Evolutionary conservation across 2,797 vertebrate genomes (phyloP).

Genomic region (Notoglanidium macrostoma): DNA sequence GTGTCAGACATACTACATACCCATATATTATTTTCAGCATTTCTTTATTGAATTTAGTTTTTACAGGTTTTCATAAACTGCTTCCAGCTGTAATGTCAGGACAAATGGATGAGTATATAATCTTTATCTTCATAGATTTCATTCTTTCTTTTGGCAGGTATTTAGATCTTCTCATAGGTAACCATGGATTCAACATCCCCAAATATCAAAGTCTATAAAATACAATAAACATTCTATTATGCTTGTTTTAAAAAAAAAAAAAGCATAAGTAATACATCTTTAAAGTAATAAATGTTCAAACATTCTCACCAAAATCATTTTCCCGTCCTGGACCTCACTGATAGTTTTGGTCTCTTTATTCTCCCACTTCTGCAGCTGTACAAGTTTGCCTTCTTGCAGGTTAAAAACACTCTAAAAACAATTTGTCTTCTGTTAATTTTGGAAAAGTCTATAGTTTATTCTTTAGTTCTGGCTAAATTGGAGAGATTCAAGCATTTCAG

Average conservation of each 20-base stretch:
- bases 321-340: slow-evolving; percentile 89
- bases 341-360: slow-evolving; percentile 88
- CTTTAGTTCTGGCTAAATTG: background rate
- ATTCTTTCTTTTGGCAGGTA: background rate
- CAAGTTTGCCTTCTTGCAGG: slow-evolving; percentile 85
- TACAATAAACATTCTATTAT: background rate
- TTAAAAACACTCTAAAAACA: slow-evolving; percentile 81
- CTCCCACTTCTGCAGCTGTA: slow-evolving; percentile 95
- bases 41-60: background rate
- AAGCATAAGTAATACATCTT: too few relatives aligned
- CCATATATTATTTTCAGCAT: background rate
- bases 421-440: background rate
- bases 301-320: slow-evolving; percentile 84
- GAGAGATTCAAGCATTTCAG: too few relatives aligned
- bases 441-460: background rate
- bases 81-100: background rate
- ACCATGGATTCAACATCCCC: slow-evolving; percentile 87
- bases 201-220: slow-evolving; percentile 84
- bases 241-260: background rate
- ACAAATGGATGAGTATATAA: background rate
- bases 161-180: slow-evolving; percentile 91
- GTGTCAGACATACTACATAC: too few relatives aligned
- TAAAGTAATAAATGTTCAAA: background rate
- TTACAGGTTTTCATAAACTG: background rate
- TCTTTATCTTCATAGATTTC: background rate